Conservation (phyloP, 2,797 vertebrate genomes). For the Sebastes matsubarae region DNA sequence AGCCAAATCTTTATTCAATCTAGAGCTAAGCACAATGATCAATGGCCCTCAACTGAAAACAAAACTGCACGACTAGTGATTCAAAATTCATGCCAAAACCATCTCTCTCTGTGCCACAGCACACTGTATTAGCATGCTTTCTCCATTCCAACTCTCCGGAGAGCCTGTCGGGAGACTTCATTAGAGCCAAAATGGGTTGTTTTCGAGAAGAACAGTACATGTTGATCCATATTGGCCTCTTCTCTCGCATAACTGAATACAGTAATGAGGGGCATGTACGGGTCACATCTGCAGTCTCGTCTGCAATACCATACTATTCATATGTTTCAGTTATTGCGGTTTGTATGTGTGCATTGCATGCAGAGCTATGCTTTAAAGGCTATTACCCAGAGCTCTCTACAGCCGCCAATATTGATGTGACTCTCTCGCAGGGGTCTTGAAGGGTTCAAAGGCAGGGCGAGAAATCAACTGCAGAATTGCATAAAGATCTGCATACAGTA, state of each 20-base stretch:
- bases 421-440: slow-evolving; percentile 16
- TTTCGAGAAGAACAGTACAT: slow-evolving; percentile 45
- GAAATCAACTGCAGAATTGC: slow-evolving; percentile 12
- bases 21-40: neutral
- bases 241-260: slow-evolving; percentile 54
- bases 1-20: slow-evolving; percentile 11
- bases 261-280: slow-evolving; percentile 53
- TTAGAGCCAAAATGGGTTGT: slow-evolving; percentile 48
- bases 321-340: slow-evolving; percentile 27
- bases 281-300: slow-evolving; percentile 37
- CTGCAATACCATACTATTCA: slow-evolving; percentile 28
- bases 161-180: slow-evolving; percentile 53
- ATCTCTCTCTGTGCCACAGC: slow-evolving; percentile 18
- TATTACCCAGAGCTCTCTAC: slow-evolving; percentile 4
- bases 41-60: slow-evolving; percentile 13
- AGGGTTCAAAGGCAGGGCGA: slow-evolving; percentile 47
- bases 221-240: slow-evolving; percentile 41
- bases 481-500: neutral
- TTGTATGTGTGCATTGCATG: slow-evolving; percentile 4
- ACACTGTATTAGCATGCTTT: slow-evolving; percentile 54
- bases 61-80: slow-evolving; percentile 19
- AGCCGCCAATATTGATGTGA: slow-evolving; percentile 27
- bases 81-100: slow-evolving; percentile 19
- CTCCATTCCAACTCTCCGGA: slow-evolving; percentile 34
- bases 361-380: slow-evolving; percentile 5